Evolutionary conservation across 2,888 invertebrate genomes (phyloP).

Genomic region (Andrena marginata): DNA sequence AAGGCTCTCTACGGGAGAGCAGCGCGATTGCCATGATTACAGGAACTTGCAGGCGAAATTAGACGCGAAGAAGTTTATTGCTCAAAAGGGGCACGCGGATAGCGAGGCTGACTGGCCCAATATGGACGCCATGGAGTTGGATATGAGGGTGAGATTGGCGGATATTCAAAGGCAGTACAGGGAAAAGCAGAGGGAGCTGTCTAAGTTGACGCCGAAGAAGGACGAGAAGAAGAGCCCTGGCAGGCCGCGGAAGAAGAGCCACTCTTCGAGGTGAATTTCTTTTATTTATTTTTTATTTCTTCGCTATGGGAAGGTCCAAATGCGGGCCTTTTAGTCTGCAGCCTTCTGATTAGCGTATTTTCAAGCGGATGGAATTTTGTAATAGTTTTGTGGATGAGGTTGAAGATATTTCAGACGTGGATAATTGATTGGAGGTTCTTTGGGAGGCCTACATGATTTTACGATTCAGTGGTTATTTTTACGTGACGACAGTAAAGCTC

Average conservation of each 20-base stretch:
- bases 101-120: constrained; percentile 83
- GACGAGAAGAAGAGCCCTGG: constrained; percentile 86
- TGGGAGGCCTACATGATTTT: neutral
- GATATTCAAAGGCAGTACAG: constrained; percentile 93
- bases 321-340: no score
- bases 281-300: neutral
- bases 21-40: constrained; percentile 72
- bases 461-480: constrained; percentile 7
- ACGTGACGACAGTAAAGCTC: no score
- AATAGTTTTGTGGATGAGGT: neutral
- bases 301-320: neutral
- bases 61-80: constrained; percentile 80
- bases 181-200: constrained; percentile 94
- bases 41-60: constrained; percentile 73
- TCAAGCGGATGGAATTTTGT: no score
- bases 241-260: constrained; percentile 85
- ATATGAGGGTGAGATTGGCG: constrained; percentile 92
- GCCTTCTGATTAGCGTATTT: no score
- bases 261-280: constrained; percentile 73
- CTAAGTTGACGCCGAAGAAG: constrained; percentile 88
- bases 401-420: neutral
- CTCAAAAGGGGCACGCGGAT: constrained; percentile 75
- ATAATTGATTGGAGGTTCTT: neutral
- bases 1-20: constrained; percentile 54
- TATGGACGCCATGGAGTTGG: constrained; percentile 91